Conservation (phyloP, 2,797 vertebrate genomes). For the Falco biarmicus region DNA sequence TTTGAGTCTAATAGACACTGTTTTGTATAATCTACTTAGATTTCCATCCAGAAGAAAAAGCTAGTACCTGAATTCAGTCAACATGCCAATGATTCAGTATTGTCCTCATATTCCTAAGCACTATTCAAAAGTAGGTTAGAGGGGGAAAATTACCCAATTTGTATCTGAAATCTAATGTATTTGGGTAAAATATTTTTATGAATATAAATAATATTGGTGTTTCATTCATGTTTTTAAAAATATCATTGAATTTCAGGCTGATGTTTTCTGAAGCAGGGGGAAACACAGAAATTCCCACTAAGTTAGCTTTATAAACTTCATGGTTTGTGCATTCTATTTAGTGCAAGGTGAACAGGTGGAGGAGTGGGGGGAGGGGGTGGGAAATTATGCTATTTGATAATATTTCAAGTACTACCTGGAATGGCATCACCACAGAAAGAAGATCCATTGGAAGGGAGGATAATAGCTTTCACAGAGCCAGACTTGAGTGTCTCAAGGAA, state of each 20-base stretch:
- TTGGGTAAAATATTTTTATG: neutral
- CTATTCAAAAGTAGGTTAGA: neutral
- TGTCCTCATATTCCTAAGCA: neutral
- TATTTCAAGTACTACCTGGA: neutral
- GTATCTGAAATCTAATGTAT: neutral
- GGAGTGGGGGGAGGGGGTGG: too few relatives aligned
- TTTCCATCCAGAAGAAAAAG: neutral
- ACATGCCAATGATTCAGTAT: neutral
- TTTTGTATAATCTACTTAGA: neutral
- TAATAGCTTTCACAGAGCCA: neutral
- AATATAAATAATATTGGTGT: neutral
- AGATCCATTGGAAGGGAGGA: neutral
- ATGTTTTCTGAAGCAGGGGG: neutral
- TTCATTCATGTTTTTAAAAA: neutral
- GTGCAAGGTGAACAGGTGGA: neutral
- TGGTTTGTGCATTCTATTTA: neutral
- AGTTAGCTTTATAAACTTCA: neutral
- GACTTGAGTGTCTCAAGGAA: neutral
- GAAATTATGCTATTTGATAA: neutral
- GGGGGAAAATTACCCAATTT: neutral
- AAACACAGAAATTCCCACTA: neutral
- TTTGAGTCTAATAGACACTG: neutral
- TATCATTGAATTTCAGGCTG: neutral
- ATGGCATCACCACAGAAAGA: neutral
- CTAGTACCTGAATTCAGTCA: neutral